Base-by-base conservation (phyloP, 23 tunicate genomes). In the Aplidium turbinatum region DNA sequence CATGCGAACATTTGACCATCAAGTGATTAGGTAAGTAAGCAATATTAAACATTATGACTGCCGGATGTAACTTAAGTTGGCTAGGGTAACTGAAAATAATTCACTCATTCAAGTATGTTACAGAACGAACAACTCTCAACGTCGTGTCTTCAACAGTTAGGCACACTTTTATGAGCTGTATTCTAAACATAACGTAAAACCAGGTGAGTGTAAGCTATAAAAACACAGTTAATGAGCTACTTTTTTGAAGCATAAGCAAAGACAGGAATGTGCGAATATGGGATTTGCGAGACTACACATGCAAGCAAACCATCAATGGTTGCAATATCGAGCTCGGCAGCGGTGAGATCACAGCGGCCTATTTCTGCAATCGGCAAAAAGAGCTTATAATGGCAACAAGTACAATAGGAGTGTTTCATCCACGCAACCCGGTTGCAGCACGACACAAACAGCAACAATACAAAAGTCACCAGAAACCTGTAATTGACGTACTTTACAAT, bases 301-400 rank as follows among this genome's bases (percentile, higher is more conserved):
- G 96, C 83, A 88, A 88, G 74, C 96, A 88, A 35, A 81, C 51
- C 58, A 88, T 88, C 16, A 78, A 81, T 72, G 87, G 96, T n/a
- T 47, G 87, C 26, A 62, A 60, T 24, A 65, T 88, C 2, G 22
- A 1, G 30, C 79, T 88, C 19, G 94, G 94, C 11, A 29, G 76
- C 11, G 54, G 56, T 19, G 87, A 76, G 24, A 76, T 88, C 47
- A 68, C 83, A 0, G 78, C 73, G 0, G 83, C 83, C 0, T 76
- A 25, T 24, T 88, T 81, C 74, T 75, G 81, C 78, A 84, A 88
- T 47, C 56, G 83, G 29, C 75, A 57, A 23, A 66, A 76, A 35
- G 96, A 88, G 51, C 58, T 88, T 1, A 52, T 69, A 0, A 38
- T 88, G 4, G 96, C 78, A 9, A 46, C 96, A 6, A 81, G 70